Evolutionary conservation across 2,113 vertebrate genomes (phyloP).

Genomic region (Bagarius yarrelli): DNA sequence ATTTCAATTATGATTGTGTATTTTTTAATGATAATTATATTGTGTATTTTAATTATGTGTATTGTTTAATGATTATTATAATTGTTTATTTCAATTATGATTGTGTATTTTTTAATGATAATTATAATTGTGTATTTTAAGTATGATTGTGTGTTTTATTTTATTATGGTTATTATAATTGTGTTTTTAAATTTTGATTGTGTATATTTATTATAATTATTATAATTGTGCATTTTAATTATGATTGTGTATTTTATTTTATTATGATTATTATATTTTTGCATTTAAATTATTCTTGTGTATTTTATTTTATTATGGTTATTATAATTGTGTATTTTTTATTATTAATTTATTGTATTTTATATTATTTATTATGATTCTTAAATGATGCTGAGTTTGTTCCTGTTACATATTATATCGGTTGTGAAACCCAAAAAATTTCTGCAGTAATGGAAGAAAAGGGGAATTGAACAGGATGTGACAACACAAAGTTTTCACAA

Average conservation of each 20-base stretch:
- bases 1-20: not conserved
- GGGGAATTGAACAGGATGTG: not conserved
- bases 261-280: not conserved
- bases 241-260: not conserved
- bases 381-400: not conserved
- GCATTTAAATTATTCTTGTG: too few species aligned
- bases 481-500: not conserved
- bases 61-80: not conserved
- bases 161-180: too few species aligned
- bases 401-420: not conserved
- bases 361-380: not conserved
- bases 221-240: not conserved
- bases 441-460: constrained; percentile 9
- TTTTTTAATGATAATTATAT: not conserved
- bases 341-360: not conserved
- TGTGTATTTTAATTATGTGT: too few species aligned
- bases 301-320: too few species aligned
- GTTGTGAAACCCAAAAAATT: constrained; percentile 8
- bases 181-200: too few species aligned
- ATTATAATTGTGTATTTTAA: not conserved
- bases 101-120: not conserved
- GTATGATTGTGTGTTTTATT: too few species aligned
- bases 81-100: too few species aligned
- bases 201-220: too few species aligned
- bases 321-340: not conserved